Base-by-base conservation (phyloP, 1,140 invertebrate genomes). In the Musca domestica region DNA sequence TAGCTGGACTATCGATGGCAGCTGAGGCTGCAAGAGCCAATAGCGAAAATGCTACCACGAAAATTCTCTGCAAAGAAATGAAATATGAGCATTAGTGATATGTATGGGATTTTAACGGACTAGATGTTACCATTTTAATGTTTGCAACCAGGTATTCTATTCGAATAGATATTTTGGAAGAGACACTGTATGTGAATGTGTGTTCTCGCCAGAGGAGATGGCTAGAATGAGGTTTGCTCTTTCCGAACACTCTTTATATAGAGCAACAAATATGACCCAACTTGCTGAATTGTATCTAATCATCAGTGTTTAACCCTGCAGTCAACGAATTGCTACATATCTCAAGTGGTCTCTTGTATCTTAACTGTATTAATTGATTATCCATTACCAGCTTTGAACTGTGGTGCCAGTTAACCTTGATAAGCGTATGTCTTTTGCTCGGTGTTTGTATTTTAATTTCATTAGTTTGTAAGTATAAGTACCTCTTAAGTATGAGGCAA, bases 31-130 rank as follows among this genome's bases (percentile, higher is more conserved):
- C 30, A 30, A 61, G 20, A 19, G 47, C 66, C 20, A 67, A 25
- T 20, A 58, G 34, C 46, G 52, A 61, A 49, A 71, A 72, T 70
- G 73, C 70, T 64, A 63, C 76, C 74, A 66, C 74, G 72, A 54
- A 71, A 74, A 66, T 47, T 64, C 47, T 64, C 63, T 64, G 27
- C 6, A 61, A 19, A 61, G 27, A 30, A 30, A 30, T 9, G 27
- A 30, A 30, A 4, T n/a, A n/a, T n/a, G n/a, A n/a, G n/a, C n/a
- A n/a, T n/a, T n/a, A 30, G 3, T 30, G 9, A 30, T 30, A 30
- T 30, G 9, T 9, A 30, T 30, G 9, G 27, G 27, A 3, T 46
- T 1, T 56, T 17, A 25, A 56, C 5, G 3, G 27, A 30, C 9
- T 23, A 7, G 15, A 30, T n/a, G 30, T 58, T 30, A 58, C 54